Evolutionary conservation across 1,140 invertebrate species (phyloP), one percentile per base, ranked within the genome.

Genomic region (Trissolcus basalis): DNA sequence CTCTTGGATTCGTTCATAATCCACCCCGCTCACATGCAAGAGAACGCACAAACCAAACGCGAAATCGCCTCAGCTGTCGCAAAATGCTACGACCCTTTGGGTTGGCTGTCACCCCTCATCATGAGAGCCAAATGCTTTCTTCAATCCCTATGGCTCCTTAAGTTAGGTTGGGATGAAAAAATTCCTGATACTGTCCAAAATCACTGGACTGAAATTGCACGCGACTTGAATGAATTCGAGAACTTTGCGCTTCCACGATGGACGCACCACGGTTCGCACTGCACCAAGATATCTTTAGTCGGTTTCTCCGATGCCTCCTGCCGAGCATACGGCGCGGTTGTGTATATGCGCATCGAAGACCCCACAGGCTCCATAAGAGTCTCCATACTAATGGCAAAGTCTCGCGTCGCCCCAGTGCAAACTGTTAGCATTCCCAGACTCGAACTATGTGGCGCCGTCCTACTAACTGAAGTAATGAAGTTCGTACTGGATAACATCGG

Each of bases 111-210:
- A 9, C 59, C 59, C 1, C 13, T 64, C 1, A 35, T 16, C 1
- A 12, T 71, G 1, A 9, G 7, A 14, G 47, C 19, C 1, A 45
- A 55, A 1, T 15, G 0, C 6, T 48, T 51, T 8, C 13, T 45
- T 9, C 54, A 47, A 33, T 35, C 35, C 10, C 9, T 59, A n/a
- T 56, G 47, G 47, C 8, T 43, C 0, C 1, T n/a, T 0, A 50
- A 56, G 12, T 11, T 61, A 9, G 39, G 32, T 13, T 61, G 59
- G 59, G 59, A 61, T n/a, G 49, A 45, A 43, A 4, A 2, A 8
- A n/a, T 55, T 4, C 19, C 53, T 0, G 7, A 32, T 13, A 0
- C 0, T 2, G 0, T 41, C 8, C 4, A 19, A 7, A 41, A 54
- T 0, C 8, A 15, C 0, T 54, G 51, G 51, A 36, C 14, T 13